Conservation (phyloP, 2,888 invertebrate species). For the Mylabris sibirica region DNA sequence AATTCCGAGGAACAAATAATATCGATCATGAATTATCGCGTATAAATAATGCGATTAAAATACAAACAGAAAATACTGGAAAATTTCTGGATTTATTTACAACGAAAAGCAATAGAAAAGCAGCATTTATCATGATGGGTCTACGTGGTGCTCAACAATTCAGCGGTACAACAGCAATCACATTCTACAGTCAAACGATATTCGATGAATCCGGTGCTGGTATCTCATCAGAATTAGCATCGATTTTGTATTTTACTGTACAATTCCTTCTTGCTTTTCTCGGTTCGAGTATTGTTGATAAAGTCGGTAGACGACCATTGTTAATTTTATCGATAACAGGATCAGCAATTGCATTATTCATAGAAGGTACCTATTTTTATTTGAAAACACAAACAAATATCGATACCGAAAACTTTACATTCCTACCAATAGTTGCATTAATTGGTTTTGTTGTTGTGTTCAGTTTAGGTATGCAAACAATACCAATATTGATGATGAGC, state of each 20-base stretch:
- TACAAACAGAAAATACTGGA: constrained; percentile 63
- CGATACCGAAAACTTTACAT: constrained; percentile 53
- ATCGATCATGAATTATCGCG: constrained; percentile 60
- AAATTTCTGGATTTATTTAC: constrained; percentile 66
- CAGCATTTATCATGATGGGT: constrained; percentile 69
- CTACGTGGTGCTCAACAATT: constrained; percentile 65
- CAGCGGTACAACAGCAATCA: constrained; percentile 68
- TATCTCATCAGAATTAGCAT: constrained; percentile 53
- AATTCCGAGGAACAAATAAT: constrained; percentile 62
- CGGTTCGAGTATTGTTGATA: constrained; percentile 66
- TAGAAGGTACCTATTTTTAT: constrained; percentile 60
- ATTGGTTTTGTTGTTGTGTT: constrained; percentile 61
- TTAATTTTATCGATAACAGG: constrained; percentile 62
- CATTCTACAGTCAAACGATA: constrained; percentile 66
- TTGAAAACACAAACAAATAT: constrained; percentile 53
- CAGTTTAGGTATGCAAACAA: constrained; percentile 62
- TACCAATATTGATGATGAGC: constrained; percentile 63
- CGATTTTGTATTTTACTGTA: constrained; percentile 57
- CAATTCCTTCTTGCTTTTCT: constrained; percentile 65
- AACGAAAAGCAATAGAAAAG: constrained; percentile 68
- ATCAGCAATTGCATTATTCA: constrained; percentile 55
- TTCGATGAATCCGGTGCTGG: constrained; percentile 55
- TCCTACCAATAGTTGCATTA: constrained; percentile 60
- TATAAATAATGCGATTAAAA: constrained; percentile 51
- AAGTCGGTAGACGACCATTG: constrained; percentile 63